Evolutionary conservation across 1,140 invertebrate species (phyloP).

Genomic region (Macrobrachium rosenbergii): DNA sequence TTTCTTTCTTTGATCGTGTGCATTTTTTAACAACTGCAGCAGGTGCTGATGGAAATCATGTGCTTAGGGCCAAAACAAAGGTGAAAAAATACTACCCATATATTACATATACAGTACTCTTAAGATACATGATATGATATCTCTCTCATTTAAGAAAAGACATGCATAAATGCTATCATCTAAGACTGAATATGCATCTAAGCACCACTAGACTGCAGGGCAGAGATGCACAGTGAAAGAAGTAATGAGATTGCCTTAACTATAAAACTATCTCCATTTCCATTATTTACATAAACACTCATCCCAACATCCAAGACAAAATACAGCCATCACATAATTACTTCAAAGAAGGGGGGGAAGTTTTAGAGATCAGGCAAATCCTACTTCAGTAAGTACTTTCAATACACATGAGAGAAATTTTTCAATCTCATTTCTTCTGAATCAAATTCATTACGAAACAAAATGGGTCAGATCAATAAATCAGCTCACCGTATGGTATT

Average conservation of each 20-base stretch:
- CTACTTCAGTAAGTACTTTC: too few relatives aligned
- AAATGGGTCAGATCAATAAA: not conserved
- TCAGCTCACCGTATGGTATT: slow-evolving; percentile 83
- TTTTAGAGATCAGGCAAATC: too few relatives aligned
- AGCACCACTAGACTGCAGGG: not conserved
- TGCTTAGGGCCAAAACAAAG: slow-evolving; percentile 11
- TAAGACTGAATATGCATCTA: slow-evolving; percentile 26
- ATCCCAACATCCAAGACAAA: not conserved
- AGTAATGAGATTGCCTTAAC: not conserved
- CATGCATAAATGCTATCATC: slow-evolving; percentile 25
- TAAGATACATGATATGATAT: not conserved
- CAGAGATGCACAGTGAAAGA: not conserved
- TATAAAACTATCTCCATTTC: not conserved
- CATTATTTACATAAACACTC: not conserved
- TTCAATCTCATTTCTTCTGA: too few relatives aligned
- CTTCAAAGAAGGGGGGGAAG: too few relatives aligned
- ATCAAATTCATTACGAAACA: not conserved
- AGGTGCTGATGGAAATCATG: not conserved
- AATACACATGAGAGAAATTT: too few relatives aligned
- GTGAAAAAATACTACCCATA: slow-evolving; percentile 1
- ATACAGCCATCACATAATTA: too few relatives aligned
- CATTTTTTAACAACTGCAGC: slow-evolving; percentile 16
- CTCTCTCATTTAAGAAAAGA: not conserved
- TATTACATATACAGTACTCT: not conserved
- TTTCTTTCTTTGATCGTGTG: not conserved